These are phyloP conservation scores for Drosophila murphyi DNA, from an alignment of 1,140 invertebrate species.

Conservation along the genomic window DNA sequence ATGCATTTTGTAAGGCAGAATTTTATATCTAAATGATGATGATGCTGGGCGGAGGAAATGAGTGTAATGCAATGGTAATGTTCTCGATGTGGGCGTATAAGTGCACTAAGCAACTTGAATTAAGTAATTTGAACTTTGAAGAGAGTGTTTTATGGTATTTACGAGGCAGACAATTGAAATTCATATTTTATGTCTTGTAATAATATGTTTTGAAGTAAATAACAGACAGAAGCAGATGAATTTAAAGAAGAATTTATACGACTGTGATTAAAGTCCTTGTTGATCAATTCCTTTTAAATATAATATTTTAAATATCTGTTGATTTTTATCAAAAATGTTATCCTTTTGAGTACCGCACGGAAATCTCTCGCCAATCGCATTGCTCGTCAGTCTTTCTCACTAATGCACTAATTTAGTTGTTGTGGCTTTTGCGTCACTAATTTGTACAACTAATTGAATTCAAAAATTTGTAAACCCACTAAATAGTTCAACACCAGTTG, in stretches of 20 bases:
- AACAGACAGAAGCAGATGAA: no score
- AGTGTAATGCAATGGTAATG: constrained; percentile 6
- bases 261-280: no score
- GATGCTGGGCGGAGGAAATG: constrained; percentile 1
- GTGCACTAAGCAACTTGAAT: constrained; percentile 1
- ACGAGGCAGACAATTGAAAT: no score
- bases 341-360: not conserved
- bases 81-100: not conserved
- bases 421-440: constrained; percentile 71
- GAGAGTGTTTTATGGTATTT: no score
- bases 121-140: not conserved
- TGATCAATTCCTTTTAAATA: no score
- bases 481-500: constrained; percentile 69
- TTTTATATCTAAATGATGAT: constrained; percentile 24
- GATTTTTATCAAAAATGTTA: not conserved
- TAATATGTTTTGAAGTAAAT: no score
- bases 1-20: constrained; percentile 45
- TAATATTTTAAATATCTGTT: not conserved
- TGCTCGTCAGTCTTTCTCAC: not conserved
- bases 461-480: constrained; percentile 75
- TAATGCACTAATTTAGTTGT: constrained; percentile 64
- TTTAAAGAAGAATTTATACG: no score
- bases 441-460: constrained; percentile 77
- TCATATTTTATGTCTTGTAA: no score
- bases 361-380: not conserved